phyloP scores from a whole-genome alignment of 2,888 invertebrate species.

The Nudaria mundana region DNA sequence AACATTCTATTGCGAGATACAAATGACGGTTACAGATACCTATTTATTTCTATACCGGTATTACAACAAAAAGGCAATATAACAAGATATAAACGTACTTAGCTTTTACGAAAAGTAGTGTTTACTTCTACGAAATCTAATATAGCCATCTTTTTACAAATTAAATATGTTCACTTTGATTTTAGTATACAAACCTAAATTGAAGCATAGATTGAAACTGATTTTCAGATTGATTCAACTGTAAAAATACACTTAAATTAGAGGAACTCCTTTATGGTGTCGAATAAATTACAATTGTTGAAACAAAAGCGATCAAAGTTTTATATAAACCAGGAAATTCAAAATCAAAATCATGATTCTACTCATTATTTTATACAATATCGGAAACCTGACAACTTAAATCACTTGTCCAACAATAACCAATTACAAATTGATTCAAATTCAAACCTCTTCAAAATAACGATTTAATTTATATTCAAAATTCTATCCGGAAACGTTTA shows the following conservation, averaged over 20 bases:
- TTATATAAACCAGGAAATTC: background rate
- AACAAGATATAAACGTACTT: background rate
- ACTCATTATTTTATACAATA: constrained; percentile 1
- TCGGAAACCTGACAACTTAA: constrained; percentile 14
- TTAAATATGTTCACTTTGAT: too few species aligned
- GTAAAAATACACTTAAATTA: too few species aligned
- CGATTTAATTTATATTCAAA: constrained; percentile 56
- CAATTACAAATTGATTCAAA: constrained; percentile 51
- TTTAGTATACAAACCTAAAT: too few species aligned
- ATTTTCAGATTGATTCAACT: too few species aligned
- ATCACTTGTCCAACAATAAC: constrained; percentile 38
- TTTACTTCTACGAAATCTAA: too few species aligned
- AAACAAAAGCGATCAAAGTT: background rate
- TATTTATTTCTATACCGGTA: background rate
- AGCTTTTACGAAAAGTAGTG: too few species aligned
- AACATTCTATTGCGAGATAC: background rate
- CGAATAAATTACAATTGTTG: background rate
- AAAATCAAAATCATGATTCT: constrained; percentile 1
- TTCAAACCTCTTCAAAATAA: constrained; percentile 35
- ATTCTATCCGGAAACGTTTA: constrained; percentile 61
- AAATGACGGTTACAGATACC: background rate
- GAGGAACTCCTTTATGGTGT: too few species aligned
- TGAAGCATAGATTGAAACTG: too few species aligned
- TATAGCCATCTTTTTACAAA: too few species aligned
- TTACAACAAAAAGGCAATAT: too few species aligned